Percentiles rank a stretch among this genome's conserved stretches.
Conservation (phyloP, 1,140 invertebrate genomes). For the Temnothorax longispinosus region DNA sequence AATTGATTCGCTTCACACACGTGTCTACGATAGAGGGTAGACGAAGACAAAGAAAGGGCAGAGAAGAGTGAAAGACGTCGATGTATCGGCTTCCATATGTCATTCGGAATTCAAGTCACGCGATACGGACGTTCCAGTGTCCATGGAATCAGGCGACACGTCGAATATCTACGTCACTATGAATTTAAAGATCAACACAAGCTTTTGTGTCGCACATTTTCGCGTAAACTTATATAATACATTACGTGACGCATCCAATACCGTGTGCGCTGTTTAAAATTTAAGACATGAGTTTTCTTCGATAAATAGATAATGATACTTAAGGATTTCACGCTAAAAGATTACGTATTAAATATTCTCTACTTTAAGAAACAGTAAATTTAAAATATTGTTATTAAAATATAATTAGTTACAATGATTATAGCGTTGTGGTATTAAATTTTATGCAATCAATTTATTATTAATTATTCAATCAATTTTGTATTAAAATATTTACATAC, state of each 20-base stretch:
- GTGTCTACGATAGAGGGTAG: neutral
- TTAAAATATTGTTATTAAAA: constrained; percentile 3
- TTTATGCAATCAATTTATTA: neutral
- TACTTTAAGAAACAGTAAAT: constrained; percentile 6
- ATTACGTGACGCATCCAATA: constrained; percentile 16
- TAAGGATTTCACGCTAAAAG: neutral
- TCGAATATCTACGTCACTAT: constrained; percentile 73
- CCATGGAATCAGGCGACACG: constrained; percentile 65
- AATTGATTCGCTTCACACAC: constrained; percentile 61
- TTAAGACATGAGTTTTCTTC: neutral
- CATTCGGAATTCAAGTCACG: constrained; percentile 65
- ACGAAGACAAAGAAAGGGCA: constrained; percentile 15
- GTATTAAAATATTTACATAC: constrained; percentile 9
- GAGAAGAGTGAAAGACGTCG: constrained; percentile 53
- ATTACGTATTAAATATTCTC: neutral
- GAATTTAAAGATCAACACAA: constrained; percentile 74
- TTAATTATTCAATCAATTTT: constrained; percentile 33
- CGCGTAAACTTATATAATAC: constrained; percentile 19
- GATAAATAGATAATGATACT: constrained; percentile 21
- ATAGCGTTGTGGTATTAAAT: neutral
- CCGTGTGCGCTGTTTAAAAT: neutral
- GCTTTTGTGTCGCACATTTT: constrained; percentile 25
- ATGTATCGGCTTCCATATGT: constrained; percentile 65
- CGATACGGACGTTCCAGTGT: constrained; percentile 49
- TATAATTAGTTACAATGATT: neutral